Base-by-base conservation (phyloP, 1,140 invertebrate genomes). In the Cardiocondyla obscurior region DNA sequence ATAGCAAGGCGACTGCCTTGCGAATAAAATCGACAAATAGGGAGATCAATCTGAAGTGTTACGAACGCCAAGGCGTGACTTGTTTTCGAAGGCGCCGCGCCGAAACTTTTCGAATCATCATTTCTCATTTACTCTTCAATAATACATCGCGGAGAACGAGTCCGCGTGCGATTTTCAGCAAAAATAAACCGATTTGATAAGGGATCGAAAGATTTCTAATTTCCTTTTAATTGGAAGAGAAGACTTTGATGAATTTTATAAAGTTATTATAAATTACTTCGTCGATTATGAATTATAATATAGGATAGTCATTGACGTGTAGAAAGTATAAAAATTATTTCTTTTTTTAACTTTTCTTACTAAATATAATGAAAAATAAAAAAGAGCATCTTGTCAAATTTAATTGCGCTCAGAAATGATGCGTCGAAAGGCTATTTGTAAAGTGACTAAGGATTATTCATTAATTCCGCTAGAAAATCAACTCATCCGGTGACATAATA, bases 401-500 rank as follows among this genome's bases (percentile, higher is more conserved):
- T 42, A 22, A 6, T 14, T 4, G 28, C 55, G 39, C 28, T 10
- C 10, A 60, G 28, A 60, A 46, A 46, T 33, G 30, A 44, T n/a
- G 12, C 1, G 12, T 25, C 3, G 5, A 5, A 22, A 49, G 30
- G 30, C 30, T 19, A 65, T 19, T 67, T n/a, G 30, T 51, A 36
- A 53, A 53, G n/a, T 46, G n/a, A 53, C 30, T 70, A 7, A 10
- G 8, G 8, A 19, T n/a, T 72, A 57, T 25, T 60, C 25, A 33
- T 7, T 36, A 6, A 76, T 25, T 36, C 8, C 8, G 10, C 30
- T 14, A 2, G 30, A 22, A 64, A 77, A 49, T 19, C 30, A 46
- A 28, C 16, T 44, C 28, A 19, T 22, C 1, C 12, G 8, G 51
- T 85, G 83, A 86, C 60, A 53, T 57, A 85, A 86, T 74, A n/a